Conservation (phyloP, 2,888 invertebrate species). For the Ommatoiulus sabulosus region DNA sequence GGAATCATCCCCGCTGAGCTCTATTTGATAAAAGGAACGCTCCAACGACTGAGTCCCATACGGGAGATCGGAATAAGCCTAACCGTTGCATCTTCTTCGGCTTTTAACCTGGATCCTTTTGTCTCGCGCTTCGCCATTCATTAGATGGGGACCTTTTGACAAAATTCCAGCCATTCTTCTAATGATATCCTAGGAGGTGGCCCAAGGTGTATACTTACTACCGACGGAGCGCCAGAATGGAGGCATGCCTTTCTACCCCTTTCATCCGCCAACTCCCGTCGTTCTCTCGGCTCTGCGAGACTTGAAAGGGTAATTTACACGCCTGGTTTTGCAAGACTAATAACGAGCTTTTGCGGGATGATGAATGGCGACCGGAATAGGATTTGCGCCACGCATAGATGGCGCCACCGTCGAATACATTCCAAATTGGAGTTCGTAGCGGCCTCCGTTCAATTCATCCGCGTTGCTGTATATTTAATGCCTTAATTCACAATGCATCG, state of each 20-base stretch:
- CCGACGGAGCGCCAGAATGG: conserved; percentile 32
- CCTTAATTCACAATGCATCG: too few species aligned
- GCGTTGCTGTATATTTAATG: too few species aligned
- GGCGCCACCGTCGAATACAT: neutral
- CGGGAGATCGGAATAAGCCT: neutral
- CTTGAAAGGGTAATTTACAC: conserved; percentile 4
- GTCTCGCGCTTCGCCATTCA: conserved; percentile 21
- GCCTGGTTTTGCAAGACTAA: conserved; percentile 25
- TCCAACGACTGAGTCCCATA: neutral
- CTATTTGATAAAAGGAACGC: neutral
- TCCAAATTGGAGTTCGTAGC: too few species aligned
- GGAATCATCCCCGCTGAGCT: neutral
- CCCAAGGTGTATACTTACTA: conserved; percentile 36
- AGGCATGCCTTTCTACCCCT: neutral
- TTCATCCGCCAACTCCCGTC: neutral
- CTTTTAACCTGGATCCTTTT: conserved; percentile 15
- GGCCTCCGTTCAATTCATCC: too few species aligned
- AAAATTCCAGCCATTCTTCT: conserved; percentile 15
- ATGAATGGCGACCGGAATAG: neutral
- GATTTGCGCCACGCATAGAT: neutral
- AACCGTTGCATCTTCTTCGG: neutral
- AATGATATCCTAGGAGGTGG: conserved; percentile 40
- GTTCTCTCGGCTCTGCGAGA: neutral
- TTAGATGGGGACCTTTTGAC: conserved; percentile 32
- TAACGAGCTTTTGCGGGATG: neutral